These are phyloP conservation scores for Idaea biselata DNA, from an alignment of 2,888 invertebrate species.

Conservation along the genomic window DNA sequence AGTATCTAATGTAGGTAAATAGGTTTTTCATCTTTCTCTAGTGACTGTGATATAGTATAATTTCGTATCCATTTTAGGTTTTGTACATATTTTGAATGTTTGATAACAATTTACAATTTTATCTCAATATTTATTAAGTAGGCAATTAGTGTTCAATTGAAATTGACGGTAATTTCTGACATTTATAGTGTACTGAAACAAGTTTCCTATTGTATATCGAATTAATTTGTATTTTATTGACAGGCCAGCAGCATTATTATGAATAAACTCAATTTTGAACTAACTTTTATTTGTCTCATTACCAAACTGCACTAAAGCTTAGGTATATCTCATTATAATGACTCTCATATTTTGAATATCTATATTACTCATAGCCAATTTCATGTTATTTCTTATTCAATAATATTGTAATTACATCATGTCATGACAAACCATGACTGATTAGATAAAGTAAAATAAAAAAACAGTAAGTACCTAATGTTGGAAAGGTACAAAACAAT, in stretches of 20 bases:
- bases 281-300: slow-evolving; percentile 10
- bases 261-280: slow-evolving; percentile 47
- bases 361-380: too few species aligned
- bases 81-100: slow-evolving; percentile 73
- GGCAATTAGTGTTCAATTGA: slow-evolving; percentile 24
- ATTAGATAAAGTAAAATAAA: not conserved
- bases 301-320: too few species aligned
- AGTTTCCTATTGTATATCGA: slow-evolving; percentile 51
- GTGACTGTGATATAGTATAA: slow-evolving; percentile 80
- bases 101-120: slow-evolving; percentile 79
- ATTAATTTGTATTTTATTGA: slow-evolving; percentile 51
- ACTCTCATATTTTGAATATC: too few species aligned
- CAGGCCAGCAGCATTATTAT: slow-evolving; percentile 52
- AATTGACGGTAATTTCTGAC: slow-evolving; percentile 16
- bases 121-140: slow-evolving; percentile 60
- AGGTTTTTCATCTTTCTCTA: slow-evolving; percentile 70
- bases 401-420: too few species aligned
- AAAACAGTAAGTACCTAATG: not conserved
- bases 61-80: slow-evolving; percentile 63
- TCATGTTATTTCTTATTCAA: too few species aligned
- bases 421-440: not conserved
- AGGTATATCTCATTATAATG: too few species aligned
- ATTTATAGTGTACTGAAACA: slow-evolving; percentile 51
- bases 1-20: slow-evolving; percentile 62
- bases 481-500: not conserved